Base-by-base conservation (phyloP, 2,113 vertebrate species). In the Silurus glanis region DNA sequence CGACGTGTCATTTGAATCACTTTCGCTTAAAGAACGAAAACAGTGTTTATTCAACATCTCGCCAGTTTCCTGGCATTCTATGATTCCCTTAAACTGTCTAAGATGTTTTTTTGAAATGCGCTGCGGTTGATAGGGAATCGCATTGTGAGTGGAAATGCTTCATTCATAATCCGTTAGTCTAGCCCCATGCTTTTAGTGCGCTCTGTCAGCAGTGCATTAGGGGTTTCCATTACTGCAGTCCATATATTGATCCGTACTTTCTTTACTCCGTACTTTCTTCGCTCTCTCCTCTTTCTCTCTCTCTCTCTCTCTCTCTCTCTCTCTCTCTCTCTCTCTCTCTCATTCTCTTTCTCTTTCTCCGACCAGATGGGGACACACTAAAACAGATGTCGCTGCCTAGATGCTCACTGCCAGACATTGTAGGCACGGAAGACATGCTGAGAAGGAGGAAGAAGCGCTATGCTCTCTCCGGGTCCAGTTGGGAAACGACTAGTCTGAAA, bases 361-460 rank as follows among this genome's bases (percentile, higher is more conserved):
- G 82, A 89, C 2, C 88, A 97, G 97, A 98, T 84, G 0, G 0
- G 0, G 83, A 51, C 67, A 98, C 97, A 0, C 0, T 96, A 19
- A 91, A 88, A 21, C 94, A 96, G 87, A 97, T 98, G 96, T 90
- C 81, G 0, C 94, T 89, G 14, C 97, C 96, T 0, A 95, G 97
- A 53, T 98, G 97, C 90, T 97, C 97, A 3, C 94, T 98, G 37
- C 97, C 97, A 0, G 97, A 98, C 13, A 93, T 97, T 28, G 88
- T 96, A 7, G 95, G 96, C 1, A 84, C 89, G 0, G 95, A 95
- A 0, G 95, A 95, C 86, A 92, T 94, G 88, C 91, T 96, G 84
- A 93, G 87, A 85, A 92, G 92, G 80, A 92, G 94, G 84, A 94
- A 92, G 91, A 95, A 93, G 45, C 91, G 96, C 85, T 97, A 97